A percentile compares a stretch with the other conserved stretches of the same genome.
Conservation (phyloP, 2,888 invertebrate species). For the Axea sp. region DNA sequence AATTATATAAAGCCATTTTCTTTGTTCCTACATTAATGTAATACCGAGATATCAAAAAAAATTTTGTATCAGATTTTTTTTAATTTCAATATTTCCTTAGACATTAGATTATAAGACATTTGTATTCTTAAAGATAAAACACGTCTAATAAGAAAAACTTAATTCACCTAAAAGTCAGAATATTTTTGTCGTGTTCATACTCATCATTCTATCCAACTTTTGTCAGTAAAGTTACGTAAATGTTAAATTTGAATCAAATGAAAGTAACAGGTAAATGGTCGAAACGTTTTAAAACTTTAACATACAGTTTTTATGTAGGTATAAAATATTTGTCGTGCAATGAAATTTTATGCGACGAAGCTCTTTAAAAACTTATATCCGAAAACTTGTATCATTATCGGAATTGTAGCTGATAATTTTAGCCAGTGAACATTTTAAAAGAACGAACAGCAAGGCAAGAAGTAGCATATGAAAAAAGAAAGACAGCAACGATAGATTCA, state of each 20-base stretch:
- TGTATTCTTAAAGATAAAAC: slow-evolving; percentile 31
- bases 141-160: slow-evolving; percentile 14
- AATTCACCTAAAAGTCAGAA: slow-evolving; percentile 17
- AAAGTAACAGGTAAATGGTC: no score
- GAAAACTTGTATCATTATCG: background rate
- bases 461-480: slow-evolving; percentile 57
- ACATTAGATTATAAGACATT: slow-evolving; percentile 27
- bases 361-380: no score
- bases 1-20: no score
- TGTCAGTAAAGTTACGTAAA: no score
- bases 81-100: slow-evolving; percentile 10
- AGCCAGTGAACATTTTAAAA: slow-evolving; percentile 19
- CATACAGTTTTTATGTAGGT: no score
- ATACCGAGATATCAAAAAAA: slow-evolving; percentile 10
- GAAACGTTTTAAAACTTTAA: no score
- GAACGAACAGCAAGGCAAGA: slow-evolving; percentile 26
- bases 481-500: slow-evolving; percentile 46
- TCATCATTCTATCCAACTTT: no score
- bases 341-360: no score
- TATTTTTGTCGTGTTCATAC: background rate
- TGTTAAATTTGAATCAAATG: no score
- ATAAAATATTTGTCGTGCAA: no score
- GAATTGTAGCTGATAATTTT: slow-evolving; percentile 29
- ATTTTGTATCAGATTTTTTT: slow-evolving; percentile 38
- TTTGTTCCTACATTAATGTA: background rate